Base-by-base conservation (phyloP, 2,888 invertebrate genomes). In the Hermaeophaga mercurialis region DNA sequence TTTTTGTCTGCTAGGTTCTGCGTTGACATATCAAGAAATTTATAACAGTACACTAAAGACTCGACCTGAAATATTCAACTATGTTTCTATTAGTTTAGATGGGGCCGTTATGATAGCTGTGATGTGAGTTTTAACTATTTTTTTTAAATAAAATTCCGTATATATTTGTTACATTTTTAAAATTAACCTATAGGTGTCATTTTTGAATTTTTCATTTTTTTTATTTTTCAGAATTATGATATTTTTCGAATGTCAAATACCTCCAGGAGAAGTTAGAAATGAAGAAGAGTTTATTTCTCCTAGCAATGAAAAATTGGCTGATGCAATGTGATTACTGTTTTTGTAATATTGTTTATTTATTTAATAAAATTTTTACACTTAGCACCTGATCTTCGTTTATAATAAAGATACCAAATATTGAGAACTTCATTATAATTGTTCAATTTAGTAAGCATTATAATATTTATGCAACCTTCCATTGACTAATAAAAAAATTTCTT, bases 41-140 rank as follows among this genome's bases (percentile, higher is more conserved):
- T 49, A 49, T 18, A 49, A 26, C 17, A 5, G 4, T 15, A 47
- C 47, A 11, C 14, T 47, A 1, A 1, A 26, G 0, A 39, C 26
- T 9, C 22, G 24, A 7, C 18, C 39, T 7, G 49, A 12, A 43
- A 24, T 9, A 8, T 43, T 43, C 12, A 43, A 43, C 14, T 43
- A 43, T 14, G 9, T 43, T 24, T 24, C 43, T 2, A 43, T 43
- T 14, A 26, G 43, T 4, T 19, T 43, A 14, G 12, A 43, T 9
- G 9, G 12, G 3, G 18, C 18, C 5, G 24, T 24, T 3, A 15
- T 11, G 4, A 8, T 43, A 14, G 8, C 15, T 43, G 24, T 43
- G 11, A 43, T 43, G 43, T 43, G 14, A 4, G 43, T 34, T 34
- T 33, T 34, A 6, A 14, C n/a, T 31, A 34, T n/a, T 34, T 34